A percentile compares a stretch with the other conserved stretches of the same genome.
Conservation (phyloP, 1,140 invertebrate genomes). For the Cardiocondyla obscurior region DNA sequence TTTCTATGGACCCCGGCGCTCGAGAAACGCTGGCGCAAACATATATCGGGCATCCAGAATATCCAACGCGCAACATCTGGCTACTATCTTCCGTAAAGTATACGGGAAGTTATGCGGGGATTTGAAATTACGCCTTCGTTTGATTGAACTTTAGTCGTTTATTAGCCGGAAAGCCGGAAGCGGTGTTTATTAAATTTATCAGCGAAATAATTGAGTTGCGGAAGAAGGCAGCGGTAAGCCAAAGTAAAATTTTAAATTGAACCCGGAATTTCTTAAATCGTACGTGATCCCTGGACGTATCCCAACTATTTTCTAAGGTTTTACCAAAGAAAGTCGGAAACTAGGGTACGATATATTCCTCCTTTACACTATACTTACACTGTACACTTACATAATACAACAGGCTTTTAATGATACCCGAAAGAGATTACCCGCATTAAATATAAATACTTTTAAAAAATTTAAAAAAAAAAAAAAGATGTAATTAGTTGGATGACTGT, state of each 20-base stretch:
- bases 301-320: conserved; percentile 5
- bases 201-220: not conserved
- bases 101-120: conserved; percentile 5
- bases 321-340: conserved; percentile 18
- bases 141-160: conserved; percentile 30
- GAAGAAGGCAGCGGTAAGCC: not conserved
- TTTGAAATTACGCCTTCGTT: not conserved
- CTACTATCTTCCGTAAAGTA: conserved; percentile 22
- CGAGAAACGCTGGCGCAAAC: conserved; percentile 9
- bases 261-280: not conserved
- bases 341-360: not conserved
- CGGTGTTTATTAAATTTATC: not conserved
- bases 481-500: not conserved
- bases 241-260: not conserved
- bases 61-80: not conserved
- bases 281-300: not conserved
- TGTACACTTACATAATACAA: conserved; percentile 21
- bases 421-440: conserved; percentile 7
- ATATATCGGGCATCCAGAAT: conserved; percentile 43
- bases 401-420: conserved; percentile 3
- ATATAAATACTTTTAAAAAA: not conserved
- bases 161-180: not conserved
- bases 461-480: conserved; percentile 1
- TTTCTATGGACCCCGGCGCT: not conserved
- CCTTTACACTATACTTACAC: not conserved